A percentile compares a stretch with the other conserved stretches of the same genome.
These are phyloP conservation scores for Pangasius larnaudii DNA, from an alignment of 2,797 vertebrate species.

Conservation along the genomic window DNA sequence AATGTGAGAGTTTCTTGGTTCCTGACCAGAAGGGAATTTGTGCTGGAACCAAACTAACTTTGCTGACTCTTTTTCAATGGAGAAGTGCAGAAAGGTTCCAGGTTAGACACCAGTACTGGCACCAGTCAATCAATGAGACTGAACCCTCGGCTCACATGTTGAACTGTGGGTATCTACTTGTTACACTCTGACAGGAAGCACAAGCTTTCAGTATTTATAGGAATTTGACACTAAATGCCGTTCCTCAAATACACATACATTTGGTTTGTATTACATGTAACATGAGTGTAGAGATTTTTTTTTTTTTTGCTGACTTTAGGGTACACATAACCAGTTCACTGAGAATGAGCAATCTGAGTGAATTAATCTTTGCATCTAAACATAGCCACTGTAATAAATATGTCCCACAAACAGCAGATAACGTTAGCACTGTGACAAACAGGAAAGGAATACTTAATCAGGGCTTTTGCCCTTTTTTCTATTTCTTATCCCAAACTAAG, in stretches of 20 bases:
- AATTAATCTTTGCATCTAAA: constrained; percentile 10
- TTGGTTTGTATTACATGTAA: neutral
- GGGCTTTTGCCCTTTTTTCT: constrained; percentile 14
- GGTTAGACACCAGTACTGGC: neutral
- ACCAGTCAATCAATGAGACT: neutral
- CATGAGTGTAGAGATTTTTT: neutral
- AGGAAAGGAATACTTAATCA: constrained; percentile 6
- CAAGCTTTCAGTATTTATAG: neutral
- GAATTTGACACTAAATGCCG: neutral
- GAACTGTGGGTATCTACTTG: neutral
- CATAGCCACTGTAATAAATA: constrained; percentile 11
- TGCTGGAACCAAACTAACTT: neutral
- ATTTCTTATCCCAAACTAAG: constrained; percentile 13
- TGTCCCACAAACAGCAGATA: constrained; percentile 6
- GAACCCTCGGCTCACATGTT: neutral
- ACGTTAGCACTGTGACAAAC: constrained; percentile 16
- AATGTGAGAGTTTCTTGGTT: neutral
- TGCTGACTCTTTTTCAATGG: neutral
- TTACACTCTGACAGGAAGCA: neutral
- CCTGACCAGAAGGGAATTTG: neutral
- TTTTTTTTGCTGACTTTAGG: neutral
- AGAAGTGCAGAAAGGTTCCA: neutral
- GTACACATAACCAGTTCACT: neutral
- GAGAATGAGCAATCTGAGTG: neutral
- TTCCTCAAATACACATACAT: neutral